Evolutionary conservation across 2,888 invertebrate genomes (phyloP).

Genomic region (Pristionchus fissidentatus): DNA sequence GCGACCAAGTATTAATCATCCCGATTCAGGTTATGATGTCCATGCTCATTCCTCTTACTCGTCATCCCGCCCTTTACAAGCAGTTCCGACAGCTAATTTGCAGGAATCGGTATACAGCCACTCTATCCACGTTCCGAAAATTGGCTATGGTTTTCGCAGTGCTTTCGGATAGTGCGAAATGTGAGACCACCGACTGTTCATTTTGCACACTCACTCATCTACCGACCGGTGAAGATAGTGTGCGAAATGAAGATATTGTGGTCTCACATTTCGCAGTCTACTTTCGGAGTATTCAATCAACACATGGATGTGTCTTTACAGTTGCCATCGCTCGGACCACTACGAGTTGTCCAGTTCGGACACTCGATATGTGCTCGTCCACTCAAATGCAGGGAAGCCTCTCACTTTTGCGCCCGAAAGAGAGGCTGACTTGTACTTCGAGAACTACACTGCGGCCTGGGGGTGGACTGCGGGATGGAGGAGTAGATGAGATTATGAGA

Average conservation of each 20-base stretch:
- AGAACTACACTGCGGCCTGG: not conserved
- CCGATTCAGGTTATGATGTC: constrained; percentile 6
- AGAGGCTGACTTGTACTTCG: not conserved
- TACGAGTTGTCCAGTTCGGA: not conserved
- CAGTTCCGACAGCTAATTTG: not conserved
- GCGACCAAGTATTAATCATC: too few species aligned
- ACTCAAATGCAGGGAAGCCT: not conserved
- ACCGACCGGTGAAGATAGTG: not conserved
- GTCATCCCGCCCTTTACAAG: not conserved
- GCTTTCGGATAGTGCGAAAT: too few species aligned
- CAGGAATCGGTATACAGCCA: not conserved
- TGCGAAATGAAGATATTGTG: not conserved
- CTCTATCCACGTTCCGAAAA: not conserved
- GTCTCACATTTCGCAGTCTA: not conserved
- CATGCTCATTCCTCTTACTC: constrained; percentile 4
- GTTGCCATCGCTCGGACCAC: not conserved
- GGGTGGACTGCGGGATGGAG: not conserved
- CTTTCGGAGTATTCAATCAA: not conserved
- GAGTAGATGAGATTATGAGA: not conserved
- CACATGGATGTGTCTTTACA: not conserved
- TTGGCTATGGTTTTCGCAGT: not conserved
- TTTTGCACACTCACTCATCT: not conserved
- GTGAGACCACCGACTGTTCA: too few species aligned
- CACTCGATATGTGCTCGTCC: not conserved
- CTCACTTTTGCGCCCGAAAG: not conserved